Percentiles rank a stretch among this genome's conserved stretches.
phyloP scores from a whole-genome alignment of 2,797 vertebrate species.

The Diplodus sargus region DNA sequence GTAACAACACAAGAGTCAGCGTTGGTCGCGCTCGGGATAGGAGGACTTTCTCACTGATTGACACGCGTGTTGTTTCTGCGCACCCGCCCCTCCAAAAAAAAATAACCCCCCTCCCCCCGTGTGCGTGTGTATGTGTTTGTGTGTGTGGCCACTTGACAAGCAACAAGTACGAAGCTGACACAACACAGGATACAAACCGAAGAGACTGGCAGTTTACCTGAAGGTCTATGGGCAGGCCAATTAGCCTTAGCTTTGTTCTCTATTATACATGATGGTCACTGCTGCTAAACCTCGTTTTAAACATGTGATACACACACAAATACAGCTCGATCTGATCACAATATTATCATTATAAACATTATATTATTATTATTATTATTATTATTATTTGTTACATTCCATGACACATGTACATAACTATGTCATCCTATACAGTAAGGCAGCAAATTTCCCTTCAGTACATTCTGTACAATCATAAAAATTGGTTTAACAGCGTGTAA shows the following conservation, averaged over 20 bases:
- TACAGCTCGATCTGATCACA: background rate
- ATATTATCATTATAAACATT: too few species aligned
- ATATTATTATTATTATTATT: too few species aligned
- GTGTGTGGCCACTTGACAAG: conserved; percentile 35
- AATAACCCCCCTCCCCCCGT: background rate
- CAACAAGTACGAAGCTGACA: conserved; percentile 52
- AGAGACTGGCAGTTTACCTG: conserved; percentile 11
- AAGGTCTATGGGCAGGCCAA: conserved; percentile 5
- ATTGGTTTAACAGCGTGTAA: background rate
- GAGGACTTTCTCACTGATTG: conserved; percentile 68
- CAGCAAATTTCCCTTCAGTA: background rate
- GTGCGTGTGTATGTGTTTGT: too few species aligned
- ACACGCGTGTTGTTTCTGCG: conserved; percentile 45
- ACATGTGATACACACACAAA: background rate
- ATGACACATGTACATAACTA: too few species aligned
- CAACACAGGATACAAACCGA: background rate
- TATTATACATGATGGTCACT: background rate
- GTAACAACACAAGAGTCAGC: conserved; percentile 90
- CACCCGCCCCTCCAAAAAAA: conserved; percentile 38
- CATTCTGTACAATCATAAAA: background rate
- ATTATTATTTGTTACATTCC: too few species aligned
- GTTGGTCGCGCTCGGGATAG: conserved; percentile 81
- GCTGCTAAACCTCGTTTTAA: background rate
- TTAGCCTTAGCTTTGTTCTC: conserved; percentile 1
- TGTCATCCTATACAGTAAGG: too few species aligned